These are phyloP conservation scores for Sula dactylatra DNA, from an alignment of 2,113 vertebrate genomes.

Conservation along the genomic window DNA sequence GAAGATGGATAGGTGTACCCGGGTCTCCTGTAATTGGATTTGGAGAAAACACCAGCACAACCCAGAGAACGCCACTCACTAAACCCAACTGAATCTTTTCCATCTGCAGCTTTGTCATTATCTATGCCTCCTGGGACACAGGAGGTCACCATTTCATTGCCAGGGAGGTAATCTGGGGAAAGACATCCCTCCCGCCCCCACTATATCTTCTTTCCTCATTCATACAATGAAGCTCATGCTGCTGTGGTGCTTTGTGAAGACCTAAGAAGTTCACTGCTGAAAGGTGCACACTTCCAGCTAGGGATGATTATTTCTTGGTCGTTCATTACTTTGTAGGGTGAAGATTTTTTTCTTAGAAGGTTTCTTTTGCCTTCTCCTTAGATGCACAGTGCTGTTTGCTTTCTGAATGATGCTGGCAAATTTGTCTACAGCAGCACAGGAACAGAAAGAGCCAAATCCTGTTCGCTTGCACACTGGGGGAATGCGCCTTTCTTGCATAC, in stretches of 20 bases:
- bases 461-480: background rate
- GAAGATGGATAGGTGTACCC: background rate
- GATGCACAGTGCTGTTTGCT: background rate
- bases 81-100: background rate
- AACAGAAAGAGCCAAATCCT: background rate
- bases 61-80: background rate
- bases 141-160: background rate
- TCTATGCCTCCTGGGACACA: background rate
- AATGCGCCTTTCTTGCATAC: background rate
- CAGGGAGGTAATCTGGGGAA: background rate
- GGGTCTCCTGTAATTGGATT: background rate
- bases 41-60: background rate
- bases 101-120: background rate
- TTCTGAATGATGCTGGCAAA: background rate
- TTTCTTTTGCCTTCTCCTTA: background rate
- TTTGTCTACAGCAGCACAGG: background rate
- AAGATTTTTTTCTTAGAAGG: background rate
- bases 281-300: background rate
- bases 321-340: background rate
- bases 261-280: background rate
- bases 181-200: fast-evolving
- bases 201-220: background rate
- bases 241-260: background rate
- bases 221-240: fast-evolving
- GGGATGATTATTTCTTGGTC: background rate